Percentiles rank a stretch among this genome's conserved stretches.
These are phyloP conservation scores for Uromys caudimaculatus DNA, from an alignment of 2,797 vertebrate species.

Conservation along the genomic window DNA sequence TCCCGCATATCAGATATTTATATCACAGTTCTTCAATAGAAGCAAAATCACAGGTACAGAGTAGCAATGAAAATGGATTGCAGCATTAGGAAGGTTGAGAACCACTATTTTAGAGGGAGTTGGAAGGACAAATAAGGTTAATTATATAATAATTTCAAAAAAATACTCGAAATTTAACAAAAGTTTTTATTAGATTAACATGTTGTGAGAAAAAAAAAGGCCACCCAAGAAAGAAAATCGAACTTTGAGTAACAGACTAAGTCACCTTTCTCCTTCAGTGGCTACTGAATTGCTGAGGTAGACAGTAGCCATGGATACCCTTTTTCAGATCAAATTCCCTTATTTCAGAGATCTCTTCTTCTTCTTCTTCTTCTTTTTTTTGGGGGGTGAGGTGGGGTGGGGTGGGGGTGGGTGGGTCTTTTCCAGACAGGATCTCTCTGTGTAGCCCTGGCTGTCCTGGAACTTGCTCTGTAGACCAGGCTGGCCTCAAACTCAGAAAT, in stretches of 20 bases:
- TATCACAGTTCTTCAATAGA: not conserved
- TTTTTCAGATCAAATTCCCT: not conserved
- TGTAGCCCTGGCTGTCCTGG: no score
- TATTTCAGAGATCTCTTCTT: not conserved
- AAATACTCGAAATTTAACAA: no score
- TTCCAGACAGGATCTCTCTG: no score
- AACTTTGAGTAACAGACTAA: not conserved
- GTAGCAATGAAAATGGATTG: not conserved
- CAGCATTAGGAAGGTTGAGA: not conserved
- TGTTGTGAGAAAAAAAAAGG: not conserved
- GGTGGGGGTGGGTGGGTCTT: no score
- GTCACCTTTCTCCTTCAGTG: not conserved
- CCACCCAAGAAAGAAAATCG: not conserved
- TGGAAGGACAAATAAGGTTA: not conserved
- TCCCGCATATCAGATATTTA: not conserved
- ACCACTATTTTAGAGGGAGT: not conserved
- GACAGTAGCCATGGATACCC: not conserved
- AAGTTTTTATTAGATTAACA: conserved; percentile 21
- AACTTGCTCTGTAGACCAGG: no score
- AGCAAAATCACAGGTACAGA: not conserved
- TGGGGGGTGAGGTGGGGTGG: no score
- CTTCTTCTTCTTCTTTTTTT: no score
- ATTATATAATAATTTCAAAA: not conserved
- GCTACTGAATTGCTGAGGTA: not conserved
- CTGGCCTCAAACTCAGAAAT: no score